Conservation (phyloP, 2,113 vertebrate genomes). For the Tursiops truncatus region DNA sequence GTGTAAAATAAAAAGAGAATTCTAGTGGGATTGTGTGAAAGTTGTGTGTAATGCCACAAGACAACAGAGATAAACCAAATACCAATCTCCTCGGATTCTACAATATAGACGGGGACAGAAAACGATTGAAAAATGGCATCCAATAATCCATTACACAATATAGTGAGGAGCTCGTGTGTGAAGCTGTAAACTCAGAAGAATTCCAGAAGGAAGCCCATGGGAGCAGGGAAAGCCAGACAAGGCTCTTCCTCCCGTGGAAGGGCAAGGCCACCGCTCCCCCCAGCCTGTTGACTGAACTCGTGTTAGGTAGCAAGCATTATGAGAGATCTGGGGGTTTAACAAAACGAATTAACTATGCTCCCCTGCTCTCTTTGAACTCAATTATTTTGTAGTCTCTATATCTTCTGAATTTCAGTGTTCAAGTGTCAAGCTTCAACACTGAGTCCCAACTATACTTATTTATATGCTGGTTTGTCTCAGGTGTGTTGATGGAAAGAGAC, state of each 20-base stretch:
- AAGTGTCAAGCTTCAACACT: not conserved
- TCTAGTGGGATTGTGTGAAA: not conserved
- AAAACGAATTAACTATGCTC: not conserved
- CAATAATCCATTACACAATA: not conserved
- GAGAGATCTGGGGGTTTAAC: not conserved
- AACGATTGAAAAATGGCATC: not conserved
- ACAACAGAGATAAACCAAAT: not conserved
- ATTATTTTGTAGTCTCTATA: not conserved
- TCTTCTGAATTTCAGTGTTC: constrained; percentile 33
- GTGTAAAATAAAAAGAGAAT: not conserved
- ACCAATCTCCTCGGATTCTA: not conserved
- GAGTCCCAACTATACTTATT: not conserved
- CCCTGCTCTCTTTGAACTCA: not conserved
- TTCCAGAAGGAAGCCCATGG: not conserved
- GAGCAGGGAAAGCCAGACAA: not conserved
- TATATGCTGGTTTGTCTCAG: not conserved
- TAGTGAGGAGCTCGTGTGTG: not conserved
- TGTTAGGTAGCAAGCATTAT: not conserved
- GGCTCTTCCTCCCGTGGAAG: accelerated
- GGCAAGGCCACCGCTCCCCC: accelerated
- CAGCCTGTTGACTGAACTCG: not conserved
- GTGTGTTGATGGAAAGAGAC: not conserved
- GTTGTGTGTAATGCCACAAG: not conserved
- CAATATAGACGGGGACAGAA: not conserved
- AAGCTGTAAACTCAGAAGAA: not conserved